phyloP scores from a whole-genome alignment of 2,113 vertebrate species.

The Numida meleagris region DNA sequence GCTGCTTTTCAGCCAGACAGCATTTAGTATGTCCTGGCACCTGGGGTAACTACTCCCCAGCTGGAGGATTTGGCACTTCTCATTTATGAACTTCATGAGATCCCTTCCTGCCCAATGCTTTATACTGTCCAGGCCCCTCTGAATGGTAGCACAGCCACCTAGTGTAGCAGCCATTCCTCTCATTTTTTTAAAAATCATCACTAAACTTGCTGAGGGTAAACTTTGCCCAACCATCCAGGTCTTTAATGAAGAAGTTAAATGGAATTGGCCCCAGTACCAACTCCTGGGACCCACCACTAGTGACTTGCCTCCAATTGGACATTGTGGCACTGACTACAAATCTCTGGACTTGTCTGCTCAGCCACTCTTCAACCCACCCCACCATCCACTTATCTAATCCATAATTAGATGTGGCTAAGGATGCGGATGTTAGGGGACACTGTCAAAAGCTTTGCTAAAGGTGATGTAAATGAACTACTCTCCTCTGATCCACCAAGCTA shows the following conservation, averaged over 20 bases:
- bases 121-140: background rate
- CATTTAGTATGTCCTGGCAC: background rate
- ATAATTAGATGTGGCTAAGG: background rate
- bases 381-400: background rate
- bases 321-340: background rate
- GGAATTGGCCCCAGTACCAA: background rate
- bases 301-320: background rate
- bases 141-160: background rate
- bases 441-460: background rate
- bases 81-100: background rate
- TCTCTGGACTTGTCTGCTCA: background rate
- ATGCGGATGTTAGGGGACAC: background rate
- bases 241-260: background rate
- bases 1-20: background rate
- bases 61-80: background rate
- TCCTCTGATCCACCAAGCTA: background rate
- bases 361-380: background rate
- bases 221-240: background rate
- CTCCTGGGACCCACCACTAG: background rate
- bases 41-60: background rate
- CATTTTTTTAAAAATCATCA: too few species aligned
- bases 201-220: too few species aligned
- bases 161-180: background rate
- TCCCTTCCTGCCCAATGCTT: background rate
- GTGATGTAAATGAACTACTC: background rate